These are phyloP conservation scores for Brevipalpus yothersi DNA, from an alignment of 1,140 invertebrate genomes.

Conservation along the genomic window DNA sequence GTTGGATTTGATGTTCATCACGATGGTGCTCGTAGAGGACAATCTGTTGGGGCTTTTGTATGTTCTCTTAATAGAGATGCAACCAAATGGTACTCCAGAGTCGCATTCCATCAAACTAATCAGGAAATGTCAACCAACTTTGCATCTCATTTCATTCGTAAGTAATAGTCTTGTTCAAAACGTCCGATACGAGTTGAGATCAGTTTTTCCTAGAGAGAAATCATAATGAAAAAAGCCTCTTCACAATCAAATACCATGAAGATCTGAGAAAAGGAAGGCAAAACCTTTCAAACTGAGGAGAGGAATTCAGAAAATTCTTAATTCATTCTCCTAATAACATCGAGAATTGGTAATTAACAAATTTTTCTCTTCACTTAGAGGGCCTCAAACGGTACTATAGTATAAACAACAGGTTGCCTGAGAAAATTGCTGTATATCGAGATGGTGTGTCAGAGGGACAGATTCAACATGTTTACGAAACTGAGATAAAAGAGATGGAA, in stretches of 20 bases:
- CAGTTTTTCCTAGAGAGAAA: too few relatives aligned
- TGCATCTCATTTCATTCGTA: slow-evolving; percentile 17
- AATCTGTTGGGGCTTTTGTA: slow-evolving; percentile 23
- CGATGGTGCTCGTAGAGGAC: slow-evolving; percentile 15
- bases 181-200: not conserved
- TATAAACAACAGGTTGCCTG: slow-evolving; percentile 16
- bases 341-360: not conserved
- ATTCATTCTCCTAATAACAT: too few relatives aligned
- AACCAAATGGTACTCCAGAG: slow-evolving; percentile 41
- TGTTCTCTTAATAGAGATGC: slow-evolving; percentile 25
- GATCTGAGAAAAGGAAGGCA: too few relatives aligned
- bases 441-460: slow-evolving; percentile 28
- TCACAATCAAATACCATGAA: too few relatives aligned
- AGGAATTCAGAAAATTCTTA: not conserved
- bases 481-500: slow-evolving; percentile 19
- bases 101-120: slow-evolving; percentile 20
- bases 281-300: not conserved
- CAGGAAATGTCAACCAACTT: slow-evolving; percentile 23
- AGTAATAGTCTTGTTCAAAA: slow-evolving; percentile 14
- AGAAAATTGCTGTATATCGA: slow-evolving; percentile 23
- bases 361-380: not conserved
- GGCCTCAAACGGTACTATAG: slow-evolving; percentile 21
- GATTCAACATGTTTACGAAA: slow-evolving; percentile 19
- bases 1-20: slow-evolving; percentile 28
- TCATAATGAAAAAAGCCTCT: too few relatives aligned